Evolutionary conservation across 2,888 invertebrate species (phyloP).

Genomic region (Agrilus cyanescens): DNA sequence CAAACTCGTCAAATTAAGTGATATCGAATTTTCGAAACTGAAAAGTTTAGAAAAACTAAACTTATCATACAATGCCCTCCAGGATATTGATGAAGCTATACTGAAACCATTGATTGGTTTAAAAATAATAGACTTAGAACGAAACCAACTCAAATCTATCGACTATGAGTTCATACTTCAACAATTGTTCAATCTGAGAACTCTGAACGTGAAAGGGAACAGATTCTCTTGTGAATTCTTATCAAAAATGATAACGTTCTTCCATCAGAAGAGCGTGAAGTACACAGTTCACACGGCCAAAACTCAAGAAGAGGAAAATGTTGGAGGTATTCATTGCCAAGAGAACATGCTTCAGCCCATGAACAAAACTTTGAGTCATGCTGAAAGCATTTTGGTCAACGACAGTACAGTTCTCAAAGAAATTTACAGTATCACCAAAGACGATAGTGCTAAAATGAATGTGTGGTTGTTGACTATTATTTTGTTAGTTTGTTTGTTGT

Average conservation of each 20-base stretch:
- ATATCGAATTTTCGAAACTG: constrained; percentile 18
- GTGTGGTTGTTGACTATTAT: background rate
- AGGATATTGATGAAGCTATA: constrained; percentile 21
- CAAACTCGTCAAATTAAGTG: constrained; percentile 19
- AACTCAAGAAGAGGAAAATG: constrained; percentile 26
- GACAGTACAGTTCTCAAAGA: constrained; percentile 13
- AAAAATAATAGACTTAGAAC: constrained; percentile 25
- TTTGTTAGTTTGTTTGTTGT: no score
- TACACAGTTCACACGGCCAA: constrained; percentile 26
- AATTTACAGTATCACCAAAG: constrained; percentile 12
- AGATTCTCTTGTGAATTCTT: constrained; percentile 27
- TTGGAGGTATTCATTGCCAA: constrained; percentile 30
- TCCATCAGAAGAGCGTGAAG: constrained; percentile 22
- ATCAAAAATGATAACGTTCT: constrained; percentile 25
- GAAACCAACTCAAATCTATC: constrained; percentile 26
- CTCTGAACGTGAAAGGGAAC: constrained; percentile 29
- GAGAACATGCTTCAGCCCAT: constrained; percentile 14
- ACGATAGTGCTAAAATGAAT: constrained; percentile 4
- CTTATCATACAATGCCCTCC: constrained; percentile 26
- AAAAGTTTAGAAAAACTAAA: constrained; percentile 24
- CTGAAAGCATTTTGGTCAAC: constrained; percentile 9
- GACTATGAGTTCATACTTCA: constrained; percentile 27
- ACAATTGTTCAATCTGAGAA: constrained; percentile 23
- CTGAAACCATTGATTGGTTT: constrained; percentile 24
- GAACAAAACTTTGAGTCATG: constrained; percentile 8